Conservation (phyloP, 2,888 invertebrate species). For the Heteromurus nitidus region DNA sequence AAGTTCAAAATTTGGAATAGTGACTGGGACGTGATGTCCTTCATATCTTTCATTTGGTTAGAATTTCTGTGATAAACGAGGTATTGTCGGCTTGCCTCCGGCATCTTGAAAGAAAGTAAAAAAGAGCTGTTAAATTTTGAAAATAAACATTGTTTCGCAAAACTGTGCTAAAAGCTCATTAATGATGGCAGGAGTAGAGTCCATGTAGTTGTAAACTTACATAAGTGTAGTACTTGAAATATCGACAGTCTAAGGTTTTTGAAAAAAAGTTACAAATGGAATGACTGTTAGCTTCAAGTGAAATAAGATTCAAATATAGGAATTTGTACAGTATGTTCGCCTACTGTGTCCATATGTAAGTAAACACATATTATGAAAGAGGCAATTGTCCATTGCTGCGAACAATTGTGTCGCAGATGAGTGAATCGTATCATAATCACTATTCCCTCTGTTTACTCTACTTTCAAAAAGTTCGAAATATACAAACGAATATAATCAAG, state of each 20-base stretch:
- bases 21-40: too few species aligned
- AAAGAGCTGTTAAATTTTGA: too few species aligned
- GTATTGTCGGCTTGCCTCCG: too few species aligned
- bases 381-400: slow-evolving; percentile 1
- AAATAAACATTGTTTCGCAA: too few species aligned
- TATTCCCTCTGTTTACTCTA: not conserved
- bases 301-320: not conserved
- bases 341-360: not conserved
- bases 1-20: too few species aligned
- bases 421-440: slow-evolving; percentile 3
- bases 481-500: not conserved
- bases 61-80: too few species aligned
- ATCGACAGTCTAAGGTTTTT: not conserved
- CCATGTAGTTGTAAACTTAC: too few species aligned
- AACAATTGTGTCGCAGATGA: slow-evolving; percentile 33
- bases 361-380: slow-evolving; percentile 18
- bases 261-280: not conserved
- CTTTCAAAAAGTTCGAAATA: not conserved
- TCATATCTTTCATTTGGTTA: too few species aligned
- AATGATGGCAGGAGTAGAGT: not conserved
- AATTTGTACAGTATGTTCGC: not conserved
- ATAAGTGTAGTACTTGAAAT: too few species aligned
- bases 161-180: too few species aligned
- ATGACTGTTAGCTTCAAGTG: not conserved
- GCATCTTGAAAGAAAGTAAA: too few species aligned